Percentiles rank a stretch among this genome's conserved stretches.
Evolutionary conservation across 2,888 invertebrate species (phyloP).

Genomic region (Eremobia ochroleuca): DNA sequence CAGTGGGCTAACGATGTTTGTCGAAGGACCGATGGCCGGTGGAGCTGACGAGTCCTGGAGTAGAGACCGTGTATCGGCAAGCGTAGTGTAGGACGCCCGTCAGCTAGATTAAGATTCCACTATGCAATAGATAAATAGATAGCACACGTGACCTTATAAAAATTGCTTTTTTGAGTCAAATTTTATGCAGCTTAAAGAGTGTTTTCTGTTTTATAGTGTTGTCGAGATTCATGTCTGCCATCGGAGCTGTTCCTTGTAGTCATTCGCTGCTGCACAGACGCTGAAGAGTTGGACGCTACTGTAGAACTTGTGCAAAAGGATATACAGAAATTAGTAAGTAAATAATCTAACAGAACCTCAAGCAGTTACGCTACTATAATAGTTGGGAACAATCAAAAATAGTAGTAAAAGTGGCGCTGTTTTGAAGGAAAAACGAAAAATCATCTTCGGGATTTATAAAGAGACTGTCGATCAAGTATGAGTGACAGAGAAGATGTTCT

Average conservation of each 20-base stretch:
- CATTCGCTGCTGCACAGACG: slow-evolving; percentile 94
- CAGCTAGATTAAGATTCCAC: too few species aligned
- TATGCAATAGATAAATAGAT: too few species aligned
- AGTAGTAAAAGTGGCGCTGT: neutral
- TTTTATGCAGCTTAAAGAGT: neutral
- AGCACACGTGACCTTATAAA: too few species aligned
- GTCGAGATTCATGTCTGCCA: slow-evolving; percentile 93
- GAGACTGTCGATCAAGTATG: too few species aligned
- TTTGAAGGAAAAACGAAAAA: neutral
- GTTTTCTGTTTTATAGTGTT: slow-evolving; percentile 90
- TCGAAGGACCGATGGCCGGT: too few species aligned
- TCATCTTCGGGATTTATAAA: neutral
- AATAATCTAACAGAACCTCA: neutral
- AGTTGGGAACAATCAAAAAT: neutral
- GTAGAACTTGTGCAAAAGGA: slow-evolving; percentile 95
- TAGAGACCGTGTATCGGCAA: too few species aligned
- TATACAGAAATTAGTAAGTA: slow-evolving; percentile 93
- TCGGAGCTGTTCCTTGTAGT: slow-evolving; percentile 96
- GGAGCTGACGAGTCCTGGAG: too few species aligned
- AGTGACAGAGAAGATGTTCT: too few species aligned
- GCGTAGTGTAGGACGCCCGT: too few species aligned
- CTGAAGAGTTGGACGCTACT: slow-evolving; percentile 96
- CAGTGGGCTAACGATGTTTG: too few species aligned
- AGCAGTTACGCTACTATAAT: neutral
- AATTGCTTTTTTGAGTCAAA: neutral